These are phyloP conservation scores for Actias luna DNA, from an alignment of 2,888 invertebrate species.

Conservation along the genomic window DNA sequence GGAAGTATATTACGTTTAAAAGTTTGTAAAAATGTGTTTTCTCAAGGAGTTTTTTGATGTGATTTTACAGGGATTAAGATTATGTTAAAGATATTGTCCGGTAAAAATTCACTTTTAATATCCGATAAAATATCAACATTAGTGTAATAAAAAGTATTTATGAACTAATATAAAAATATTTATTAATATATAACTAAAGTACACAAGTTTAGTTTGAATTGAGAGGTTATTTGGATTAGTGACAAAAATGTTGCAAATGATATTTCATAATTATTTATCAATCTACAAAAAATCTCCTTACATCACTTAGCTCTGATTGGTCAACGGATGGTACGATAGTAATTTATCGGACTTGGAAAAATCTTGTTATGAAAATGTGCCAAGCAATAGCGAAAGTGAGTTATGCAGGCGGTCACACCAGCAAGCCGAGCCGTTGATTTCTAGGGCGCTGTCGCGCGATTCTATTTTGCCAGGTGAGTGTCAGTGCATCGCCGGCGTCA, in stretches of 20 bases:
- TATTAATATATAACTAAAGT: background rate
- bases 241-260: background rate
- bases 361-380: slow-evolving; percentile 48
- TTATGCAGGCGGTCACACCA: slow-evolving; percentile 41
- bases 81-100: too few relatives aligned
- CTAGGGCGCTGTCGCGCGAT: slow-evolving; percentile 56
- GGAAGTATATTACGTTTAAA: too few relatives aligned
- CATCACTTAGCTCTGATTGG: slow-evolving; percentile 9
- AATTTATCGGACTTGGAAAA: slow-evolving; percentile 27
- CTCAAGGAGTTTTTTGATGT: too few relatives aligned
- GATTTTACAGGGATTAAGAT: too few relatives aligned
- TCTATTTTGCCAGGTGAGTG: slow-evolving; percentile 38
- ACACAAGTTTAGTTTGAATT: background rate
- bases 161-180: background rate
- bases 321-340: slow-evolving; percentile 10
- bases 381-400: slow-evolving; percentile 64
- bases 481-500: slow-evolving; percentile 28
- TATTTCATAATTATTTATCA: background rate
- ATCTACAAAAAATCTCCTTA: slow-evolving; percentile 5
- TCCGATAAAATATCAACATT: too few relatives aligned
- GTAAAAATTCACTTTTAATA: too few relatives aligned
- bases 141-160: too few relatives aligned
- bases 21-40: too few relatives aligned
- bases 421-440: slow-evolving; percentile 42
- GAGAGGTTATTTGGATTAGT: background rate